A percentile compares a stretch with the other conserved stretches of the same genome.
Conservation (phyloP, 2,797 vertebrate genomes). For the Amblyopsis hoosieri region DNA sequence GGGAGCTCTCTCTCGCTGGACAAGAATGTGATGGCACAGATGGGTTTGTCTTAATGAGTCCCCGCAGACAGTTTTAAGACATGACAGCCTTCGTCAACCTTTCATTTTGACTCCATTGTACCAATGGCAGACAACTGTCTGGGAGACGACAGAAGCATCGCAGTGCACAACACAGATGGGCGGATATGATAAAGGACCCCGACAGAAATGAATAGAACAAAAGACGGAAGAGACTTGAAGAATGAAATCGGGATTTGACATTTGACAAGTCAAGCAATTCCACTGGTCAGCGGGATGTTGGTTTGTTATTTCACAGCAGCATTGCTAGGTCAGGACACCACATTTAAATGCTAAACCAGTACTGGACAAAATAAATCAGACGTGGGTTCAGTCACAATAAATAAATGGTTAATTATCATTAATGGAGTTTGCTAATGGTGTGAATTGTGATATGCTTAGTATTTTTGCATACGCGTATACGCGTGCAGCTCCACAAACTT, state of each 20-base stretch:
- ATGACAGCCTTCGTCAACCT: constrained; percentile 67
- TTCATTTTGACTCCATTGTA: constrained; percentile 60
- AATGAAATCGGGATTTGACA: constrained; percentile 43
- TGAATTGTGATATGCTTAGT: too few species aligned
- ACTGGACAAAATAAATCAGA: background rate
- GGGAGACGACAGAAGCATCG: constrained; percentile 57
- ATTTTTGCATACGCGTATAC: too few species aligned
- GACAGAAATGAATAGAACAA: constrained; percentile 53
- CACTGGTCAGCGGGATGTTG: constrained; percentile 27
- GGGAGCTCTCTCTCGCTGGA: constrained; percentile 49
- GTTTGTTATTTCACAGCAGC: constrained; percentile 28
- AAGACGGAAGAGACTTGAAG: constrained; percentile 38
- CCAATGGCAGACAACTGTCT: constrained; percentile 63
- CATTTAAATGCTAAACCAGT: constrained; percentile 24
- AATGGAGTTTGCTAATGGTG: too few species aligned
- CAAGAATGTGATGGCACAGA: constrained; percentile 55
- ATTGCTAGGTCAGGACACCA: constrained; percentile 24
- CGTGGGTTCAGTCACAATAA: background rate
- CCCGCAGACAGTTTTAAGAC: constrained; percentile 69
- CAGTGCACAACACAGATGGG: constrained; percentile 57
- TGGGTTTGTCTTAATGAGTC: constrained; percentile 77
- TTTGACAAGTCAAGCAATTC: constrained; percentile 31
- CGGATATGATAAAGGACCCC: constrained; percentile 60
- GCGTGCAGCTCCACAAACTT: too few species aligned
- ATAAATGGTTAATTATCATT: background rate